Percentiles rank a stretch among this genome's conserved stretches.
Evolutionary conservation across 2,888 invertebrate species (phyloP).

Genomic region (Epirrita christyi): DNA sequence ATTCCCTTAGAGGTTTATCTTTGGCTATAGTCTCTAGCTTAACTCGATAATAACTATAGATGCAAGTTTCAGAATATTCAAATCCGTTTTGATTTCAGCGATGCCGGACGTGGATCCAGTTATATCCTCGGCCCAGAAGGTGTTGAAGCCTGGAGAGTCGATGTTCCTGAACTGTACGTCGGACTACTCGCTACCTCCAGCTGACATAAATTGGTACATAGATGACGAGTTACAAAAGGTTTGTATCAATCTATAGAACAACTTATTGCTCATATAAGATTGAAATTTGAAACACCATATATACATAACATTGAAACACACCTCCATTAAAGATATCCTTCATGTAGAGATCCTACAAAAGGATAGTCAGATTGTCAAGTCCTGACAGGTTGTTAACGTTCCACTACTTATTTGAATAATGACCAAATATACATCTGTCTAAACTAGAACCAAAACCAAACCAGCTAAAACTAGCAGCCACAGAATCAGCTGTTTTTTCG

Average conservation of each 20-base stretch:
- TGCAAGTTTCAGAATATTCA: slow-evolving; percentile 52
- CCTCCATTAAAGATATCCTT: no score
- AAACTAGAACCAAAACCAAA: no score
- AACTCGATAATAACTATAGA: slow-evolving; percentile 45
- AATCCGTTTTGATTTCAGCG: slow-evolving; percentile 64
- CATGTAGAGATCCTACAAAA: no score
- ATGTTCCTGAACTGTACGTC: slow-evolving; percentile 77
- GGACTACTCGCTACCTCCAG: slow-evolving; percentile 74
- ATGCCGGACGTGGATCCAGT: slow-evolving; percentile 76
- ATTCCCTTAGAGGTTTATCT: slow-evolving; percentile 47
- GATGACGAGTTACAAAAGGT: slow-evolving; percentile 79
- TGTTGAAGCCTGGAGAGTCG: slow-evolving; percentile 76
- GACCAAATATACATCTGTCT: no score
- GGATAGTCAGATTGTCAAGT: no score
- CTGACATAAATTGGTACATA: slow-evolving; percentile 81
- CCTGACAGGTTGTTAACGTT: no score
- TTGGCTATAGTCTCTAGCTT: slow-evolving; percentile 31
- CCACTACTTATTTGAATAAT: no score
- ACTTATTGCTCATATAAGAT: slow-evolving; percentile 32
- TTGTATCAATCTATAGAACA: slow-evolving; percentile 37
- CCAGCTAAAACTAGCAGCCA: no score
- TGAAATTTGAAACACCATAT: slow-evolving; percentile 38
- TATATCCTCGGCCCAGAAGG: slow-evolving; percentile 72
- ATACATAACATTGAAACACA: no score
- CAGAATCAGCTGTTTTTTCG: no score